Conservation (phyloP, 1,140 invertebrate genomes). For the Lepidurus couesii region DNA sequence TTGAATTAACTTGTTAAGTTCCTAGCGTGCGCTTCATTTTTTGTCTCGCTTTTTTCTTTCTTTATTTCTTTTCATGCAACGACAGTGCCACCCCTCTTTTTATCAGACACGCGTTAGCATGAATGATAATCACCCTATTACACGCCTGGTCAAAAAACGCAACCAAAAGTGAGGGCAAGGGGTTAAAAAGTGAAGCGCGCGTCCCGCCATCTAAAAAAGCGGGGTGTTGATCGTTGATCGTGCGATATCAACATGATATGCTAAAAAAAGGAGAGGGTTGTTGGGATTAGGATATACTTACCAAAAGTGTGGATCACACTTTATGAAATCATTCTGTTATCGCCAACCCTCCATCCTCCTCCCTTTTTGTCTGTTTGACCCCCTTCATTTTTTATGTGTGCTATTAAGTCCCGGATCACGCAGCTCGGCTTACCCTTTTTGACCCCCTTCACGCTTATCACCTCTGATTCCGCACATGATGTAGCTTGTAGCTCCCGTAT, state of each 20-base stretch:
- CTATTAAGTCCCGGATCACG: conserved; percentile 9
- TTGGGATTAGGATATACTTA: background rate
- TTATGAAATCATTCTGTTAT: background rate
- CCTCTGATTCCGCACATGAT: background rate
- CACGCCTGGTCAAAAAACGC: conserved; percentile 18
- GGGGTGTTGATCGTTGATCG: background rate
- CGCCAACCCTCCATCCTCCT: background rate
- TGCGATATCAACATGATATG: conserved; percentile 16
- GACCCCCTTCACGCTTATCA: background rate
- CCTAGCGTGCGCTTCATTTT: background rate
- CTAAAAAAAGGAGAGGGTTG: conserved; percentile 6
- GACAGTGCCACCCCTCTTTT: background rate
- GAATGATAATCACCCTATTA: conserved; percentile 22
- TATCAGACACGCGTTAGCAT: conserved; percentile 9
- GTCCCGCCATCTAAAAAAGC: background rate
- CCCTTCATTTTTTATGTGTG: conserved; percentile 6
- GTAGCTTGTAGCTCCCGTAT: no score
- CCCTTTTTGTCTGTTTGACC: background rate
- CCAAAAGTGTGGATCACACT: conserved; percentile 1
- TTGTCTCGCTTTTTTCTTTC: background rate
- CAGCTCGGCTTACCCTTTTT: background rate
- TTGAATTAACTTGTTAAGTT: conserved; percentile 10
- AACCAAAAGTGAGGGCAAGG: background rate
- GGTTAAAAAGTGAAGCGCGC: background rate
- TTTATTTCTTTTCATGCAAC: background rate